Base-by-base conservation (phyloP, 2,113 vertebrate genomes). In the Poeciliopsis prolifica region DNA sequence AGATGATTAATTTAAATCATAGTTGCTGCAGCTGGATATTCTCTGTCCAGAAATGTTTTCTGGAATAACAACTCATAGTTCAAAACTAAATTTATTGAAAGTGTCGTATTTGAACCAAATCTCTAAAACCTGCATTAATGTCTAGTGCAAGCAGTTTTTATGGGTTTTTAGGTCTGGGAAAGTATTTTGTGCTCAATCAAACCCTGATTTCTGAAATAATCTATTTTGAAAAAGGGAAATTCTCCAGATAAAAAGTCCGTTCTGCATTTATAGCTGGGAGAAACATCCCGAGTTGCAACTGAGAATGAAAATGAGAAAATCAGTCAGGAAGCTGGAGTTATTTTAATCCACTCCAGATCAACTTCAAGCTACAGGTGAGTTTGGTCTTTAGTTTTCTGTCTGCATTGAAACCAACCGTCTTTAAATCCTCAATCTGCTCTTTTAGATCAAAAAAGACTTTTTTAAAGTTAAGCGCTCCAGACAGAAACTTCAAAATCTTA, bases 321-420 rank as follows among this genome's bases (percentile, higher is more conserved):
- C 5, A 75, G 74, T 74, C 82, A 78, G 87, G 77, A 86, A 72
- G 78, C 73, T 40, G 28, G 64, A 24, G 79, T 74, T 77, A 81
- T 85, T 83, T 79, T 44, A 10, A 69, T 68, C 26, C 40, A 24
- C 5, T 28, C 3, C 19, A 15, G 26, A 61, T 28, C 5, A 30
- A 22, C 37, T 40, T 8, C 0, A 15, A 58, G 3, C 37, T 30
- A 1, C 15, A 22, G 58, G 33, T 31, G 9, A 72, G 61, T n/a
- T 54, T 24, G 5, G 13, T 29, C 24, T 44, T 0, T 19, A 14
- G 13, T 28, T 28, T 42, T 22, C 63, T 33, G 42, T 44, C 42
- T 61, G 60, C 60, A 5, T 28, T n/a, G 60, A 28, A 61, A 29
- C 26, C 11, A 12, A 2, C 26, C 3, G 12, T 61, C 26, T 14